phyloP scores from a whole-genome alignment of 1,140 invertebrate species.

The Calephelis nemesis region DNA sequence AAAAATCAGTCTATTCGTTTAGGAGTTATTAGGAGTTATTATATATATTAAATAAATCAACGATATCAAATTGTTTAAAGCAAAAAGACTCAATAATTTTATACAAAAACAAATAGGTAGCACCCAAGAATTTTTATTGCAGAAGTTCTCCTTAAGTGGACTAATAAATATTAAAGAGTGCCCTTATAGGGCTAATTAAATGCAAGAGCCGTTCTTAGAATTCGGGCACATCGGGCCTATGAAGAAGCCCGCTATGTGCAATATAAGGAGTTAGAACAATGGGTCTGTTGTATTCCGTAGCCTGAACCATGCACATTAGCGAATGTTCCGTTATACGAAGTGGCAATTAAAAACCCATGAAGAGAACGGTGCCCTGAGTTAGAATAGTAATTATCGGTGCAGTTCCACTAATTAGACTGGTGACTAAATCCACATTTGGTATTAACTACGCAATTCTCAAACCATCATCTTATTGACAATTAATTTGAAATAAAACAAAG shows the following conservation, averaged over 20 bases:
- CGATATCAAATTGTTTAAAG: too few relatives aligned
- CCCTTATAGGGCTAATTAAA: conserved; percentile 13
- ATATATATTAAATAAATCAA: too few relatives aligned
- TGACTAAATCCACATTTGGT: too few relatives aligned
- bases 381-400: neutral
- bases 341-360: conserved; percentile 16
- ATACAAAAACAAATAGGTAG: neutral
- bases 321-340: conserved; percentile 10
- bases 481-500: too few relatives aligned
- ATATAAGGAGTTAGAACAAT: conserved; percentile 16
- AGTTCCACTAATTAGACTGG: too few relatives aligned
- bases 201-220: conserved; percentile 13
- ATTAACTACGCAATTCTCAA: too few relatives aligned
- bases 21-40: too few relatives aligned
- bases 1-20: too few relatives aligned
- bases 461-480: too few relatives aligned
- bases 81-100: neutral
- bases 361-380: neutral
- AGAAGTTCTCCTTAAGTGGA: neutral
- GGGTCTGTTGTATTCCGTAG: neutral
- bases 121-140: neutral
- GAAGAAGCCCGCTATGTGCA: conserved; percentile 17
- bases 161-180: conserved; percentile 16
- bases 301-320: conserved; percentile 7
- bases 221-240: conserved; percentile 15